Evolutionary conservation across 1,140 invertebrate species (phyloP), one percentile per base, ranked within the genome.

Genomic region (Ridgeia piscesae): DNA sequence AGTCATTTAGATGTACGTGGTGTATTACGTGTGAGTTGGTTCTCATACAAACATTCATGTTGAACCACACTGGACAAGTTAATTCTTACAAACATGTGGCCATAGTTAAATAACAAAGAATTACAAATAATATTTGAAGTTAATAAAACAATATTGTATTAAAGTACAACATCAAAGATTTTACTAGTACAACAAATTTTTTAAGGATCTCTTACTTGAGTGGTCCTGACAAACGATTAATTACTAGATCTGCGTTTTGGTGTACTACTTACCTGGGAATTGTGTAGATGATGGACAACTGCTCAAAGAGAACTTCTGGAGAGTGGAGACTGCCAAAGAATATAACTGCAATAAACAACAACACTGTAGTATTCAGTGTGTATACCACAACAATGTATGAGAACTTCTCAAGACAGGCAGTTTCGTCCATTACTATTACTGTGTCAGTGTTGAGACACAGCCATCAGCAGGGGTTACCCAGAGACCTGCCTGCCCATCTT

Each of bases 291-390:
- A 96, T 94, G n/a, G 95, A 96, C 50, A 96, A 92, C 93, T 96
- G 96, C 92, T 96, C 95, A 95, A 96, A 96, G 35, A 96, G 95
- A 1, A 96, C 93, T 88, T 94, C 94, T 31, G 95, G 95, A 34
- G 94, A 94, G 93, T 96, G 96, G 90, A 96, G 96, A 93, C 95
- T 96, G 35, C 95, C 95, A 91, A 96, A 93, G 91, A 96, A 96
- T 90, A 96, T 95, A 14, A 96, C 96, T 96, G 94, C 17, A 17
- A 77, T 4, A 77, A 21, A 77, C n/a, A 77, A 77, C 2, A 77
- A 77, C 58, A 77, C n/a, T n/a, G n/a, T n/a, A n/a, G n/a, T n/a
- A n/a, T n/a, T n/a, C n/a, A n/a, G n/a, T n/a, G n/a, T n/a, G n/a
- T n/a, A n/a, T n/a, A n/a, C n/a, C n/a, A 21, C 58, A 77, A 77